Evolutionary conservation across 2,888 invertebrate genomes (phyloP).

Genomic region (Laothoe populi): DNA sequence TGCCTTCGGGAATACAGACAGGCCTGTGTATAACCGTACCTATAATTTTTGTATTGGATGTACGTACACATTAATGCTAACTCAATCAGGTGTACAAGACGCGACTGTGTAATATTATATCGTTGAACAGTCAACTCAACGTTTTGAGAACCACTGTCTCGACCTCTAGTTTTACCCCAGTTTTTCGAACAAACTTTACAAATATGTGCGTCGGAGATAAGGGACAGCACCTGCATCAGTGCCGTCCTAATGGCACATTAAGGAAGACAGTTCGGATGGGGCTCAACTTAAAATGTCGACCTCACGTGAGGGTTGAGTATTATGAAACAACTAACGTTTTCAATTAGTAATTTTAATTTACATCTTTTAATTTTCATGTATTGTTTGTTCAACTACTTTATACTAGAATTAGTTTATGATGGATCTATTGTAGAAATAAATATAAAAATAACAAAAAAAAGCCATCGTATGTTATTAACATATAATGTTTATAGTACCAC

Average conservation of each 20-base stretch:
- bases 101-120: no score
- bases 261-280: slow-evolving; percentile 58
- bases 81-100: no score
- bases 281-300: slow-evolving; percentile 29
- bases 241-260: slow-evolving; percentile 73
- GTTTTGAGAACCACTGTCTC: slow-evolving; percentile 21
- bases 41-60: no score
- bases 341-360: slow-evolving; percentile 35
- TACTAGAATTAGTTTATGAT: no score
- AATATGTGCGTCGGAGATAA: slow-evolving; percentile 70
- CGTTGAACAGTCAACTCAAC: no score
- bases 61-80: no score
- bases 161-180: slow-evolving; percentile 47
- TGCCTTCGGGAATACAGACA: no score
- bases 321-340: slow-evolving; percentile 38
- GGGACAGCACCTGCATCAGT: slow-evolving; percentile 76
- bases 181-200: slow-evolving; percentile 66
- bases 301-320: slow-evolving; percentile 34
- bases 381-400: background rate
- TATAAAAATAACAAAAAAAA: no score
- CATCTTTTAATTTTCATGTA: background rate
- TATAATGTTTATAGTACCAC: no score
- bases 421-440: no score
- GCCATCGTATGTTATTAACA: no score
- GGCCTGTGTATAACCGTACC: no score